phyloP scores from a whole-genome alignment of 2,113 vertebrate species.

The Rhinolophus ferrumequinum region DNA sequence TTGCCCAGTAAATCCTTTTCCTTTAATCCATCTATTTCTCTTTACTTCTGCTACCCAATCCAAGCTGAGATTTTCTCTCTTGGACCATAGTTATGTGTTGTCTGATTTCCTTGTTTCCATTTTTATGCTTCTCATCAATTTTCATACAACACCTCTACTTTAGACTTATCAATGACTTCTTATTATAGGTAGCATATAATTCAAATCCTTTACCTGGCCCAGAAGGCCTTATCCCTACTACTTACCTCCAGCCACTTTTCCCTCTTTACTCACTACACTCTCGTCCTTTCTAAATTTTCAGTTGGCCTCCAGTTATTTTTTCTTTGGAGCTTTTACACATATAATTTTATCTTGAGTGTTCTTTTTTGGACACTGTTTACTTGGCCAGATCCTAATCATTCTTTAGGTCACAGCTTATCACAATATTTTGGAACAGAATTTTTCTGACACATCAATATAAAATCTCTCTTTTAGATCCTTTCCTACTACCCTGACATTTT shows the following conservation, averaged over 20 bases:
- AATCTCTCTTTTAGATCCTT: not conserved
- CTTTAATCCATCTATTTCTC: not conserved
- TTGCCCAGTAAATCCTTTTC: not conserved
- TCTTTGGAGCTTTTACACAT: not conserved
- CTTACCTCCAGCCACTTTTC: not conserved
- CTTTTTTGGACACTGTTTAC: not conserved
- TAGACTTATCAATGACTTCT: not conserved
- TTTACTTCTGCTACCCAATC: not conserved
- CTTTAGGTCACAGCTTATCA: not conserved
- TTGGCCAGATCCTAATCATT: not conserved
- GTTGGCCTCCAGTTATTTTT: not conserved
- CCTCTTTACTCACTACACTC: not conserved
- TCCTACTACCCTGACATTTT: not conserved
- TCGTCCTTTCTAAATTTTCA: not conserved
- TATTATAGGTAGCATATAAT: not conserved
- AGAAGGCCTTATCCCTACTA: not conserved
- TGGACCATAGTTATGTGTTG: not conserved
- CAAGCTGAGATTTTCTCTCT: not conserved
- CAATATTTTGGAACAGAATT: not conserved
- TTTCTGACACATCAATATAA: not conserved
- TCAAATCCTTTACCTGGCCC: not conserved
- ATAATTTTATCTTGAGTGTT: not conserved
- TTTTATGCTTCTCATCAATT: not conserved
- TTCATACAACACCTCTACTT: not conserved
- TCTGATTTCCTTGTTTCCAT: not conserved